Conservation (phyloP, 2,113 vertebrate species). For the Thamnophis sirtalis region DNA sequence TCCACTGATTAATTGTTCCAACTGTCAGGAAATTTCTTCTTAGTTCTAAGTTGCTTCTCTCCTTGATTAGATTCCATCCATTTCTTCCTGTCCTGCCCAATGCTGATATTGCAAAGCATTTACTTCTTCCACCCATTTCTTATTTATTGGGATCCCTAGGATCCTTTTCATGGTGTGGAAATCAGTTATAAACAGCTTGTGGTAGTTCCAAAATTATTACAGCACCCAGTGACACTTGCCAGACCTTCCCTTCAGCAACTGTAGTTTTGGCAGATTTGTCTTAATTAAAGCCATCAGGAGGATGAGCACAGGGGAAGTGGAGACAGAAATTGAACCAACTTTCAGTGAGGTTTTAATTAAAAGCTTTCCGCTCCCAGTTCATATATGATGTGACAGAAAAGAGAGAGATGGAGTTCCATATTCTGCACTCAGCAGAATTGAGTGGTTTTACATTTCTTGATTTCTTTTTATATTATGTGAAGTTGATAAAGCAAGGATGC, state of each 20-base stretch:
- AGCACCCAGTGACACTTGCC: slow-evolving; percentile 51
- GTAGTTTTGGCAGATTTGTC: slow-evolving; percentile 59
- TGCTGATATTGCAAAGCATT: slow-evolving; percentile 41
- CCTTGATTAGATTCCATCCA: no score
- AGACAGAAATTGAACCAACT: slow-evolving; percentile 49
- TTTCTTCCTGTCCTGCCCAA: no score
- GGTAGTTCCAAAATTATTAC: slow-evolving; percentile 50
- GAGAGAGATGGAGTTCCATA: neutral
- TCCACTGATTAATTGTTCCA: no score
- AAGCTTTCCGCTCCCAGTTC: slow-evolving; percentile 8
- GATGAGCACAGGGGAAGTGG: slow-evolving; percentile 35
- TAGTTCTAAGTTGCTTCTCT: no score
- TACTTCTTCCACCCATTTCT: slow-evolving; percentile 30
- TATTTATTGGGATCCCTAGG: slow-evolving; percentile 50
- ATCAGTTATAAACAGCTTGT: slow-evolving; percentile 57
- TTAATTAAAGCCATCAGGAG: slow-evolving; percentile 59
- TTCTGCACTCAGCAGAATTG: neutral
- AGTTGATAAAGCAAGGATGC: neutral
- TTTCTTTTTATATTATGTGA: neutral
- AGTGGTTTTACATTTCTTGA: neutral
- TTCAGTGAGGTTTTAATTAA: slow-evolving; percentile 54
- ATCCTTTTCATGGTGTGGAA: slow-evolving; percentile 51
- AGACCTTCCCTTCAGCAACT: slow-evolving; percentile 51
- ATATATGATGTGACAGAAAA: slow-evolving; percentile 44
- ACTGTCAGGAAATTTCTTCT: no score